phyloP scores from a whole-genome alignment of 1,140 invertebrate genomes.

The Cyclina sinensis region DNA sequence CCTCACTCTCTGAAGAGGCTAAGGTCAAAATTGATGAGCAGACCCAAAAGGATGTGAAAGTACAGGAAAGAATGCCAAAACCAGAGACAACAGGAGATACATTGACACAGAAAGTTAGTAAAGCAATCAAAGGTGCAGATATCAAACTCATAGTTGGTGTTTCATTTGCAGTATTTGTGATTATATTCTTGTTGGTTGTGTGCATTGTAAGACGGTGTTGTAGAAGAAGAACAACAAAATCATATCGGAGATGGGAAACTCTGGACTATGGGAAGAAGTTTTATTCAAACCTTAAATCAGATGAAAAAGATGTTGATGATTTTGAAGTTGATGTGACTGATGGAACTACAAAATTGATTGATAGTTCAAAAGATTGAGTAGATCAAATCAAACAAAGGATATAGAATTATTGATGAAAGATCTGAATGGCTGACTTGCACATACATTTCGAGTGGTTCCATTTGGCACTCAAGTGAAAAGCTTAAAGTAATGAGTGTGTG shows the following conservation, averaged over 20 bases:
- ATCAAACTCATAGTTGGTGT: constrained; percentile 61
- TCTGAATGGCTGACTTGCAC: too few relatives aligned
- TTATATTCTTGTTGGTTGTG: constrained; percentile 62
- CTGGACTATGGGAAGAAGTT: constrained; percentile 76
- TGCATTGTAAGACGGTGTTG: constrained; percentile 51
- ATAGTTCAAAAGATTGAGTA: constrained; percentile 32
- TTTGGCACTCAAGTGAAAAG: too few relatives aligned
- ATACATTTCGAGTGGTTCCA: too few relatives aligned
- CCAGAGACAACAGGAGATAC: constrained; percentile 61
- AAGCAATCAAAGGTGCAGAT: constrained; percentile 56
- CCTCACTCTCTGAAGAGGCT: constrained; percentile 59
- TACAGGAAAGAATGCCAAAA: constrained; percentile 29
- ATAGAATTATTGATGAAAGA: too few relatives aligned
- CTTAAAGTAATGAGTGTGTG: too few relatives aligned
- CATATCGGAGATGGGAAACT: constrained; percentile 75
- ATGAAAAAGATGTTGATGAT: constrained; percentile 74
- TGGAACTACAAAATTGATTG: constrained; percentile 66
- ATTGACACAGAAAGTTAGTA: constrained; percentile 28
- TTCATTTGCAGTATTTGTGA: constrained; percentile 61
- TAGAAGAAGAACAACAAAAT: constrained; percentile 59
- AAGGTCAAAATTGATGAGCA: constrained; percentile 70
- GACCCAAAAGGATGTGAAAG: constrained; percentile 47
- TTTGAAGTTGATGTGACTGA: constrained; percentile 76
- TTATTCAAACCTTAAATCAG: constrained; percentile 71
- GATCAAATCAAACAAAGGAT: not conserved